Evolutionary conservation across 2,888 invertebrate genomes (phyloP).

Genomic region (Pyrrhosoma nymphula): DNA sequence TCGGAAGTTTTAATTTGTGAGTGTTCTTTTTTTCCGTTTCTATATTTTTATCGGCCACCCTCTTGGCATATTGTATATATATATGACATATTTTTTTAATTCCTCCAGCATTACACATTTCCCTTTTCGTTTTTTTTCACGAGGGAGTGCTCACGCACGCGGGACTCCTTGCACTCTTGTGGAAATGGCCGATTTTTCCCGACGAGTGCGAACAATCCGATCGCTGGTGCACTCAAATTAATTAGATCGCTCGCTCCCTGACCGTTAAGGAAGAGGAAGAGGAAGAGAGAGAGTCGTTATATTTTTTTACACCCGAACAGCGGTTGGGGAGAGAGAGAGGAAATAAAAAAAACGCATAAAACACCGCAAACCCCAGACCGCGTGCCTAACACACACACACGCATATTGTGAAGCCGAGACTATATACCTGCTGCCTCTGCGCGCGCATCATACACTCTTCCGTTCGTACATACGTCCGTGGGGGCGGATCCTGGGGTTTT

Average conservation of each 20-base stretch:
- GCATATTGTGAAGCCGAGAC: background rate
- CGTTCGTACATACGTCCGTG: too few relatives aligned
- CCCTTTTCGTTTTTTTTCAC: background rate
- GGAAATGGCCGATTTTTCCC: background rate
- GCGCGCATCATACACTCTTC: too few relatives aligned
- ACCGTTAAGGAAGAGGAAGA: background rate
- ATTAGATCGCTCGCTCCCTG: constrained; percentile 40
- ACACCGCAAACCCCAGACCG: background rate
- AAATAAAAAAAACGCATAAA: too few relatives aligned
- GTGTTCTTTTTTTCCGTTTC: too few relatives aligned
- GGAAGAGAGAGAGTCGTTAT: background rate
- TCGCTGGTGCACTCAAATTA: constrained; percentile 48
- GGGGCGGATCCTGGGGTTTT: background rate
- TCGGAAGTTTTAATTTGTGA: too few relatives aligned
- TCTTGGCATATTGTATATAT: too few relatives aligned
- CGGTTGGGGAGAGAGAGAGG: too few relatives aligned
- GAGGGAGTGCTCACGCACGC: background rate
- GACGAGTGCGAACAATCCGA: constrained; percentile 8
- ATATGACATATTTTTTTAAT: background rate
- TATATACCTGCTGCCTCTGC: background rate
- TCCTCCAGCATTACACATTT: background rate
- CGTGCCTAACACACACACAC: background rate
- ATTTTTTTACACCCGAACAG: background rate
- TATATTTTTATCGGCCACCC: too few relatives aligned
- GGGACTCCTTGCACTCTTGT: background rate